Evolutionary conservation across 2,888 invertebrate species (phyloP).

Genomic region (Chrysolina oricalcia): DNA sequence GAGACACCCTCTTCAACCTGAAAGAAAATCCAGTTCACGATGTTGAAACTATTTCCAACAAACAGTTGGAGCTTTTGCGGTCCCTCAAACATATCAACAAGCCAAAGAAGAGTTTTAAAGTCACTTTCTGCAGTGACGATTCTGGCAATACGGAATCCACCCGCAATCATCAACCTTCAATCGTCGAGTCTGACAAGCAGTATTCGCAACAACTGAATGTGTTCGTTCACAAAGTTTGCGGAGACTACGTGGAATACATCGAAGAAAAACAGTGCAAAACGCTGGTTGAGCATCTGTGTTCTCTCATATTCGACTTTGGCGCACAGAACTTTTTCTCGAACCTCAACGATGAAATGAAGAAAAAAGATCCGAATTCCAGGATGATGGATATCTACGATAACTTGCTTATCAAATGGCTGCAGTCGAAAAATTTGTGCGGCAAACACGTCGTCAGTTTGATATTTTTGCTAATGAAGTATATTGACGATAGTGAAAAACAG

Average conservation of each 20-base stretch:
- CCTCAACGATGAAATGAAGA: slow-evolving; percentile 66
- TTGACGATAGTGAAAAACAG: slow-evolving; percentile 74
- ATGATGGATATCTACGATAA: slow-evolving; percentile 62
- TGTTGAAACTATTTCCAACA: slow-evolving; percentile 57
- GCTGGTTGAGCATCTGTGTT: slow-evolving; percentile 74
- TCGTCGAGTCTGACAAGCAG: slow-evolving; percentile 54
- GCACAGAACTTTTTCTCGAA: slow-evolving; percentile 73
- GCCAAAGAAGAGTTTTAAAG: slow-evolving; percentile 73
- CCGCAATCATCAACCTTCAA: slow-evolving; percentile 26
- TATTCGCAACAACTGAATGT: slow-evolving; percentile 72
- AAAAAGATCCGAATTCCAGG: slow-evolving; percentile 52
- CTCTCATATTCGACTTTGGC: slow-evolving; percentile 76
- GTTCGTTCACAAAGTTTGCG: slow-evolving; percentile 72
- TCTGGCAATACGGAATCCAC: slow-evolving; percentile 45
- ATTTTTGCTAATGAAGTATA: slow-evolving; percentile 76
- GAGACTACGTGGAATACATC: slow-evolving; percentile 76
- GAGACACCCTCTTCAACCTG: slow-evolving; percentile 60
- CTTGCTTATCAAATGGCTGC: slow-evolving; percentile 72
- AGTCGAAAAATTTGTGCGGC: slow-evolving; percentile 72
- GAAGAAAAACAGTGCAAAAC: slow-evolving; percentile 70
- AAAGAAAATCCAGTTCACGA: slow-evolving; percentile 56
- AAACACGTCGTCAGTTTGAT: slow-evolving; percentile 77
- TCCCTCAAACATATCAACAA: slow-evolving; percentile 70
- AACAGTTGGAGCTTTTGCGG: slow-evolving; percentile 72
- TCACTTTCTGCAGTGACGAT: slow-evolving; percentile 42